These are phyloP conservation scores for Tricholaema leucomelas DNA, from an alignment of 2,113 vertebrate genomes.

Conservation along the genomic window DNA sequence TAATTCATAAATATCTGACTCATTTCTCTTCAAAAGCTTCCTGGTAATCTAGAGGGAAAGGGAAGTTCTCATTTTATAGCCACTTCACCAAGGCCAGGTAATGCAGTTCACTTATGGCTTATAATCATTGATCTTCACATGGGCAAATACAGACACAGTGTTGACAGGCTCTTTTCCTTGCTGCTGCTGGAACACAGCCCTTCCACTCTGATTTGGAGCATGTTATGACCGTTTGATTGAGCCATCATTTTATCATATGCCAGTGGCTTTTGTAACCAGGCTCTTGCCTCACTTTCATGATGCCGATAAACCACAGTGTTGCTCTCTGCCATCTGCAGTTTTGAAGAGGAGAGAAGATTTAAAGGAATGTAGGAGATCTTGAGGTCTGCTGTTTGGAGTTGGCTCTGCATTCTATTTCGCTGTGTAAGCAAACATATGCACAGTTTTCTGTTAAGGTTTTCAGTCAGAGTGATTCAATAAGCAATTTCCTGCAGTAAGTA, in stretches of 20 bases:
- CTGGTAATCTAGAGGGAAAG: neutral
- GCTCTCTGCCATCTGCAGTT: neutral
- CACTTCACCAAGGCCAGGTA: neutral
- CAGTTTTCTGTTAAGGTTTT: slow-evolving; percentile 10
- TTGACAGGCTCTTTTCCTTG: slow-evolving; percentile 11
- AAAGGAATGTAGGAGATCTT: neutral
- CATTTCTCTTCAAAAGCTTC: neutral
- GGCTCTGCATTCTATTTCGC: neutral
- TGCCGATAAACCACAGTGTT: neutral
- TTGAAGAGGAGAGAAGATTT: neutral
- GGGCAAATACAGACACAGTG: neutral
- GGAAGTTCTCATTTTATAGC: neutral
- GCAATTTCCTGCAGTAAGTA: slow-evolving; percentile 47
- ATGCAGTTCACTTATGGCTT: slow-evolving; percentile 11
- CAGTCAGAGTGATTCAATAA: slow-evolving; percentile 30
- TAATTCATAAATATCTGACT: neutral
- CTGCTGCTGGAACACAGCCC: neutral
- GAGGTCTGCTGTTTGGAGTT: neutral
- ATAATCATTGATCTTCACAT: neutral
- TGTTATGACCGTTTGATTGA: slow-evolving; percentile 20
- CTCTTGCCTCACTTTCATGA: slow-evolving; percentile 18
- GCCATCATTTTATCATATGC: slow-evolving; percentile 44
- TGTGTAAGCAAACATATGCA: neutral
- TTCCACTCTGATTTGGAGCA: slow-evolving; percentile 22
- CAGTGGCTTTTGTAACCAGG: slow-evolving; percentile 47